Evolutionary conservation across 2,113 vertebrate genomes (phyloP), one percentile per base, ranked within the genome.

Genomic region (Entomyzon cyanotis): DNA sequence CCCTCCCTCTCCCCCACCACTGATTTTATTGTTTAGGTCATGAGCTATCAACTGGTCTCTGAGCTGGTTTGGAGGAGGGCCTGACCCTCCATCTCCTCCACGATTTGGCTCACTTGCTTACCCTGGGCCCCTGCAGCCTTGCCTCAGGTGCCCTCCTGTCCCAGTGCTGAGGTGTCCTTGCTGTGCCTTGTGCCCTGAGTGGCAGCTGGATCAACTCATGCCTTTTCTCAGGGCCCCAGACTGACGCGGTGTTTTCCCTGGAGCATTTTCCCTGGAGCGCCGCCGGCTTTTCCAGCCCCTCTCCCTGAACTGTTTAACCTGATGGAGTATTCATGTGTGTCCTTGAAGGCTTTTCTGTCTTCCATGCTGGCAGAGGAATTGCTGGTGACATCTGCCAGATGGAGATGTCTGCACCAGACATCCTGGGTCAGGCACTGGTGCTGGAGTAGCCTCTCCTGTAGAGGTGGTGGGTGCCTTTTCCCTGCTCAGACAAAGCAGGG

Each of bases 161-260:
- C 55, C 47, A 33, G 13, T 0, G 0, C 59, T 0, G 31, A 44
- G 64, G 63, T 77, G 93, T 96, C 69, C 87, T 81, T 71, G 75
- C 15, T 83, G n/a, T 7, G 42, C 59, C 53, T 56, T 1, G 1
- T 5, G 7, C 83, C 55, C 11, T 12, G 27, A 58, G 59, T 27
- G 0, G 87, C 94, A 95, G 93, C 95, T 97, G 95, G 69, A 89
- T 91, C 90, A 91, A 60, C 74, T 84, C 2, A 2, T 16, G 56
- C 50, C 74, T 94, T 95, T 97, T 96, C 95, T 78, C 93, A 96
- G 77, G 94, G 70, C 22, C 35, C 52, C 76, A 30, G 77, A 44
- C 47, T 47, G 71, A 55, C 2, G 1, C 0, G 1, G 35, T 0
- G 0, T 71, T 92, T 77, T 55, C 41, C 33, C 0, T 6, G 24